phyloP scores from a whole-genome alignment of 2,113 vertebrate genomes.

The Saimiri boliviensis region DNA sequence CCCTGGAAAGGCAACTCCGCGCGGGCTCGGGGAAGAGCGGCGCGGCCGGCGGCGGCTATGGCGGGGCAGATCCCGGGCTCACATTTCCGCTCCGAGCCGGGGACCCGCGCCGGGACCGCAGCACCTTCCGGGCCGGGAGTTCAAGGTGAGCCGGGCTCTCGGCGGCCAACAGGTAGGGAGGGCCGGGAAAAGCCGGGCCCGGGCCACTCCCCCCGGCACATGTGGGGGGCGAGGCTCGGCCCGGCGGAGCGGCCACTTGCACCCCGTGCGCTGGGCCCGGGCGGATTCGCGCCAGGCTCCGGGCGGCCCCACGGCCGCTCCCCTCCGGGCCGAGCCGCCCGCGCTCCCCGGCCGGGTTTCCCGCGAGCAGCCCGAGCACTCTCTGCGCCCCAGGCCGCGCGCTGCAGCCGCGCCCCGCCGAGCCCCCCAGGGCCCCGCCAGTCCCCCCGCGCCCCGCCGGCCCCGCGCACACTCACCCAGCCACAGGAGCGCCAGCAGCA shows the following conservation, averaged over 20 bases:
- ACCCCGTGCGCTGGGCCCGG: neutral
- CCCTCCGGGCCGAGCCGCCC: neutral
- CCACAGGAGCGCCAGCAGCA: slow-evolving; percentile 68
- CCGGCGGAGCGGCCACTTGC: neutral
- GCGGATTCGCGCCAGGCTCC: neutral
- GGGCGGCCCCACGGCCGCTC: neutral
- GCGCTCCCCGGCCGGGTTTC: neutral
- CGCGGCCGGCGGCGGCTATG: neutral
- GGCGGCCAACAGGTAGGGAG: slow-evolving; percentile 59
- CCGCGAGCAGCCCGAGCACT: slow-evolving; percentile 47
- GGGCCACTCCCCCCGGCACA: slow-evolving; percentile 60
- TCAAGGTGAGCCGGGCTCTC: slow-evolving; percentile 62
- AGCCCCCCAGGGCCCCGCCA: neutral
- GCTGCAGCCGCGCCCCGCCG: neutral
- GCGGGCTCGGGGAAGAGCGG: neutral
- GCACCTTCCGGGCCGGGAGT: slow-evolving; percentile 55
- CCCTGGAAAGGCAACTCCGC: slow-evolving; percentile 35
- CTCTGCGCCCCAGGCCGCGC: slow-evolving; percentile 69
- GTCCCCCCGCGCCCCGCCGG: neutral
- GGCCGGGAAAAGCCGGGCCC: neutral
- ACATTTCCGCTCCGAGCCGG: neutral
- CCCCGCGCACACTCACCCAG: slow-evolving; percentile 76
- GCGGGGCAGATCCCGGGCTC: slow-evolving; percentile 34
- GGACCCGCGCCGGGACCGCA: neutral
- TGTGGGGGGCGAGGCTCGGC: slow-evolving; percentile 49